Evolutionary conservation across 2,888 invertebrate genomes (phyloP).

Genomic region (Dasypogon diadema): DNA sequence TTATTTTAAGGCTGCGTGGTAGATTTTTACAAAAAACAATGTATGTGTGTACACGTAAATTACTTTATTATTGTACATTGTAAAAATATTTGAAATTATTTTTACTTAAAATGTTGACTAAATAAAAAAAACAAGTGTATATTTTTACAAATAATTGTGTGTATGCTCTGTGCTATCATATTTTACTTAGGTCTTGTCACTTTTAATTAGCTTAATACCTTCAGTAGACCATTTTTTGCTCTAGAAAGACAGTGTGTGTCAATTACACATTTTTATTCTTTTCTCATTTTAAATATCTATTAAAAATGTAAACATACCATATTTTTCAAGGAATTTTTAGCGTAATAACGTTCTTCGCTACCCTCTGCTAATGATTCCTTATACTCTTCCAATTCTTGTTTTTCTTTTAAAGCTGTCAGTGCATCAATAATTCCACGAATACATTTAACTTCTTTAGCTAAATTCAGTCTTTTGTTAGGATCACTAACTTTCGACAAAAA

Average conservation of each 20-base stretch:
- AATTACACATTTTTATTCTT: too few species aligned
- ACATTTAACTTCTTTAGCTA: conserved; percentile 66
- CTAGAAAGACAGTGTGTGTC: too few species aligned
- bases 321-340: conserved; percentile 76
- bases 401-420: conserved; percentile 64
- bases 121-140: too few species aligned
- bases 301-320: too few species aligned
- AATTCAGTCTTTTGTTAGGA: conserved; percentile 62
- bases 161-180: neutral
- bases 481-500: conserved; percentile 66
- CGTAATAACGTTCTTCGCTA: conserved; percentile 79
- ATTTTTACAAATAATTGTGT: neutral
- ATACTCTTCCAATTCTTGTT: conserved; percentile 62
- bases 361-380: conserved; percentile 63
- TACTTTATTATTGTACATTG: neutral
- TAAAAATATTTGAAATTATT: neutral
- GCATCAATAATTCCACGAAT: conserved; percentile 65
- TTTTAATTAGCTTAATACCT: conserved; percentile 55
- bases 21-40: neutral
- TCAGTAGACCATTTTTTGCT: conserved; percentile 67
- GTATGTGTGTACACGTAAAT: neutral
- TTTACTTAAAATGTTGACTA: neutral
- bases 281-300: too few species aligned
- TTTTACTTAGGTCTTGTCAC: neutral
- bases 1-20: too few species aligned